These are phyloP conservation scores for Nyctereutes procyonoides DNA, from an alignment of 2,113 vertebrate species.

Conservation along the genomic window DNA sequence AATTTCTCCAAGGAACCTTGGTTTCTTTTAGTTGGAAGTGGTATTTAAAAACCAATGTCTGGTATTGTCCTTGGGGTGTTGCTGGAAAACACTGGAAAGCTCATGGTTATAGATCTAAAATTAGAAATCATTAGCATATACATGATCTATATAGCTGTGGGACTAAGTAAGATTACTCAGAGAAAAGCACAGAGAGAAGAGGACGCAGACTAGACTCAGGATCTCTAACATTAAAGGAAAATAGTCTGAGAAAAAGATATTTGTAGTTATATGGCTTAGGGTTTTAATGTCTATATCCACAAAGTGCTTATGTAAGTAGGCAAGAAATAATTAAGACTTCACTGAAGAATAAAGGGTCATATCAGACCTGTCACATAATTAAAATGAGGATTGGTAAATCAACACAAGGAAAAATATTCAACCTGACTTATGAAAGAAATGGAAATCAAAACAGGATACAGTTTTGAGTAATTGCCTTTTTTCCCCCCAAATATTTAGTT, in stretches of 20 bases:
- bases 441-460: conserved; percentile 2
- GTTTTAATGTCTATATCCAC: not conserved
- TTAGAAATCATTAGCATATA: not conserved
- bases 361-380: not conserved
- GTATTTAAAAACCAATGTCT: not conserved
- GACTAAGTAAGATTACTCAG: not conserved
- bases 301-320: not conserved
- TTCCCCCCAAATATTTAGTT: not conserved
- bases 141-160: not conserved
- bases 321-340: not conserved
- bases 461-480: not conserved
- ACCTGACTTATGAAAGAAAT: not conserved
- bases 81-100: not conserved
- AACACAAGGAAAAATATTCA: not conserved
- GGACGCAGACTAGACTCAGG: not conserved
- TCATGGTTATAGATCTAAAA: not conserved
- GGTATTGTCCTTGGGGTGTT: not conserved
- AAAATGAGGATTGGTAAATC: not conserved
- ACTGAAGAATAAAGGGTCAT: not conserved
- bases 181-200: not conserved
- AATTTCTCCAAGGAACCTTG: not conserved
- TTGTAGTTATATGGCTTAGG: not conserved
- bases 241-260: not conserved
- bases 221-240: not conserved
- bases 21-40: not conserved